phyloP scores from a whole-genome alignment of 2,888 invertebrate genomes.

The Hypselothyrea guttata region DNA sequence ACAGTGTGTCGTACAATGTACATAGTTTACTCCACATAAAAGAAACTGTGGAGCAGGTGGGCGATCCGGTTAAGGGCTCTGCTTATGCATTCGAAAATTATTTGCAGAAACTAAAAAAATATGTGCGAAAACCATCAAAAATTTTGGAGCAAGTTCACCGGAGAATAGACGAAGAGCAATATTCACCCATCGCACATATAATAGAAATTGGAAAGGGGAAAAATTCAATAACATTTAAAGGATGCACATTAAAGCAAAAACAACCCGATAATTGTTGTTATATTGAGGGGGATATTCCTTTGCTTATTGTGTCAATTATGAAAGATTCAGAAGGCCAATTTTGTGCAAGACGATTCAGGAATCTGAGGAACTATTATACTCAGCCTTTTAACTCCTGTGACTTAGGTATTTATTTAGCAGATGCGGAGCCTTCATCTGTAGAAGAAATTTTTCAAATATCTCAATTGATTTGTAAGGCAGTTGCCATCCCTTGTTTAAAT shows the following conservation, averaged over 20 bases:
- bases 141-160: neutral
- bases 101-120: neutral
- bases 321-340: neutral
- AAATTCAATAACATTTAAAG: neutral
- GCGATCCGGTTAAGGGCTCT: conserved; percentile 1
- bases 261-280: conserved; percentile 1
- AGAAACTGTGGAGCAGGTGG: conserved; percentile 3
- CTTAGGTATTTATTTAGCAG: conserved; percentile 1
- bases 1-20: too few species aligned
- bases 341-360: neutral
- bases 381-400: neutral
- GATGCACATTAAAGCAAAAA: neutral
- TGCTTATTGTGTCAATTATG: neutral
- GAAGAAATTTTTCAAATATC: conserved; percentile 2
- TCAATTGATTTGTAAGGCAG: too few species aligned
- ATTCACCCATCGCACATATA: neutral
- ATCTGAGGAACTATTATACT: neutral
- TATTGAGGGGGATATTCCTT: neutral
- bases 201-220: neutral
- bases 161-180: neutral
- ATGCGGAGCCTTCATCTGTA: neutral
- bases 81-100: conserved; percentile 4
- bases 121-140: conserved; percentile 1
- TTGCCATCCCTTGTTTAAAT: too few species aligned
- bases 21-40: neutral